phyloP scores from a whole-genome alignment of 2,888 invertebrate species.

The Bursaphelenchus okinawaensis region DNA sequence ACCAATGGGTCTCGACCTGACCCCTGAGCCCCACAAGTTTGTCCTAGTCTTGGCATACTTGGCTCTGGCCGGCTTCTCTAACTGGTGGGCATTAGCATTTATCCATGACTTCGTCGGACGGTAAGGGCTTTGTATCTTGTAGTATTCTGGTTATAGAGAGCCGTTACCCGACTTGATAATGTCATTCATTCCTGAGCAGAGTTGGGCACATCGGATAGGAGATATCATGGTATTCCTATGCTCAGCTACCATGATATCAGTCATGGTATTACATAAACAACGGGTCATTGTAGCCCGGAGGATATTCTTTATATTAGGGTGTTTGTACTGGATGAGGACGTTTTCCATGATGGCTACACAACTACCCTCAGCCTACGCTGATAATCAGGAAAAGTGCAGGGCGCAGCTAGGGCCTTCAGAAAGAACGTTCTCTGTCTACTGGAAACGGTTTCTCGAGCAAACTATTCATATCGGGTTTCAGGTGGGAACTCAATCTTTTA shows the following conservation, averaged over 20 bases:
- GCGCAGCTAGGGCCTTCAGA: constrained; percentile 28
- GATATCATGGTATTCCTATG: constrained; percentile 39
- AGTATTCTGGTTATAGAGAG: constrained; percentile 19
- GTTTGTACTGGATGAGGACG: constrained; percentile 32
- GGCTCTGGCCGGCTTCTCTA: constrained; percentile 43
- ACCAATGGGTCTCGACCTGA: constrained; percentile 22
- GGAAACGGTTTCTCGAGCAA: constrained; percentile 43
- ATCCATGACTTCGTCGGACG: constrained; percentile 55
- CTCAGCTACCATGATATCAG: constrained; percentile 20
- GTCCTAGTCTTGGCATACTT: constrained; percentile 41
- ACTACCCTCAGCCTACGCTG: constrained; percentile 43
- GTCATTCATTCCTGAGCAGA: constrained; percentile 31
- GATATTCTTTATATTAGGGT: constrained; percentile 29
- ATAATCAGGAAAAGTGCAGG: constrained; percentile 42
- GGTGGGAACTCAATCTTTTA: constrained; percentile 20
- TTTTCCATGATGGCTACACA: constrained; percentile 29
- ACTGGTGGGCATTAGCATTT: constrained; percentile 54
- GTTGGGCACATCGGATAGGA: constrained; percentile 39
- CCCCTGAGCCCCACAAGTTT: constrained; percentile 37
- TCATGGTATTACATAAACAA: constrained; percentile 38
- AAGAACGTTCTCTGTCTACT: constrained; percentile 29
- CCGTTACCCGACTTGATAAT: constrained; percentile 33
- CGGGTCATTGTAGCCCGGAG: constrained; percentile 34
- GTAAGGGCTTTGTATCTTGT: constrained; percentile 22
- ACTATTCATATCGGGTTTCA: constrained; percentile 53